Evolutionary conservation across 1,140 invertebrate genomes (phyloP).

Genomic region (Telenomus remus): DNA sequence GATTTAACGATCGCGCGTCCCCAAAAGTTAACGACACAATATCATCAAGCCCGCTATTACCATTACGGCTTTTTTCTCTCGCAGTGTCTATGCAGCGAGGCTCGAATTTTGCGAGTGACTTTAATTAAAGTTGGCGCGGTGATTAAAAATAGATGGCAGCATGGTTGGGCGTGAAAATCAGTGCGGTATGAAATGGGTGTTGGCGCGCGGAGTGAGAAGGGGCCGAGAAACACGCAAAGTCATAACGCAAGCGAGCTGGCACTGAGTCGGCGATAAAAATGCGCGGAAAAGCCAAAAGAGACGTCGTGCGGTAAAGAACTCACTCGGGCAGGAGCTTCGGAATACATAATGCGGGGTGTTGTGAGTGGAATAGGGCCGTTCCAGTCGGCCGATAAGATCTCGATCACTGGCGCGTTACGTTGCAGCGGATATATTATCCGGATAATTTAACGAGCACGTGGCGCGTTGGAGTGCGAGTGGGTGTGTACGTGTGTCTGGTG

Average conservation of each 20-base stretch:
- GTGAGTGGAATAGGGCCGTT: constrained; percentile 55
- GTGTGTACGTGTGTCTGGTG: constrained; percentile 21
- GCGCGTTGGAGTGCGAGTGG: constrained; percentile 24
- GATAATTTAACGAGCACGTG: constrained; percentile 58
- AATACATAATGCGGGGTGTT: constrained; percentile 54
- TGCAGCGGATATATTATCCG: constrained; percentile 57
- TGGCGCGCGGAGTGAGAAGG: neutral
- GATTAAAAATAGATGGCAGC: constrained; percentile 21
- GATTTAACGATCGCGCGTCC: too few species aligned
- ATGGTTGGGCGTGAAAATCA: constrained; percentile 5
- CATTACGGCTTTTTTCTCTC: too few species aligned
- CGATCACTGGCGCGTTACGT: constrained; percentile 55
- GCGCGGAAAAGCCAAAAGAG: constrained; percentile 24
- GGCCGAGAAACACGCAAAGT: too few species aligned
- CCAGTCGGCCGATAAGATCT: constrained; percentile 59
- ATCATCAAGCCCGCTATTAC: too few species aligned
- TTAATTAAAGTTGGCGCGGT: constrained; percentile 11
- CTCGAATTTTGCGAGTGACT: too few species aligned
- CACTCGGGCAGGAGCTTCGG: constrained; percentile 38
- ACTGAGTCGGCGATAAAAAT: constrained; percentile 53
- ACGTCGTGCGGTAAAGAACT: constrained; percentile 50
- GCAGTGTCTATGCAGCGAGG: too few species aligned
- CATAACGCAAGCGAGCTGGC: constrained; percentile 34
- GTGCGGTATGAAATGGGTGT: constrained; percentile 24
- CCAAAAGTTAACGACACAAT: too few species aligned